Evolutionary conservation across 2,113 vertebrate genomes (phyloP), one percentile per base, ranked within the genome.

Genomic region (Mugil cephalus): DNA sequence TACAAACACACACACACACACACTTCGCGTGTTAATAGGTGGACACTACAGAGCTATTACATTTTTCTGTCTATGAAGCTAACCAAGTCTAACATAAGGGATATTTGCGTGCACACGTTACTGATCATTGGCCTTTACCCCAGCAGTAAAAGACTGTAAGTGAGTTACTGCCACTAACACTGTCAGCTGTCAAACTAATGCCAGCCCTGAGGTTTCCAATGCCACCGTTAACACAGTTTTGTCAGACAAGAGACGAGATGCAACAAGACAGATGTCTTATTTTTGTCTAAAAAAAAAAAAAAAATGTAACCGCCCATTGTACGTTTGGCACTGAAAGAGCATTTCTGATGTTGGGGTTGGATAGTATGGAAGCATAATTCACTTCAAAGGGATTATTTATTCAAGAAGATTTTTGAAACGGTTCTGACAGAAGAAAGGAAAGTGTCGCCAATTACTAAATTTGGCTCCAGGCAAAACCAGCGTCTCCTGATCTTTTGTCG

Each of bases 31-130:
- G 53, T 78, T 79, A 66, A 85, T 83, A 80, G 36, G 40, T 17
- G 48, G 52, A 52, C 47, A 74, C 43, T 58, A 80, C 69, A 76
- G 60, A 83, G 74, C 47, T 34, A 0, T 60, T 83, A 65, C 47
- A 60, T 63, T 69, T 86, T 36, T 69, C 67, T 56, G 52, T 45
- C 78, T 55, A 52, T 67, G 50, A 84, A 69, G 60, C 43, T 63
- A 69, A 82, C 55, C 68, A 50, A 68, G 65, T 73, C 47, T 60
- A 81, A 74, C 39, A 34, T 51, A 75, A 48, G 40, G 56, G 10
- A 65, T 56, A 63, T 59, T 18, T 68, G 46, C 24, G 34, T 64
- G 62, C 56, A 45, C 21, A 69, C 70, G 46, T 62, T 61, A 24
- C 30, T 62, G 43, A 6, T 75, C 46, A 71, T 34, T 36, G 55